phyloP scores from a whole-genome alignment of 2,113 vertebrate genomes.

The Salvelinus sp. region DNA sequence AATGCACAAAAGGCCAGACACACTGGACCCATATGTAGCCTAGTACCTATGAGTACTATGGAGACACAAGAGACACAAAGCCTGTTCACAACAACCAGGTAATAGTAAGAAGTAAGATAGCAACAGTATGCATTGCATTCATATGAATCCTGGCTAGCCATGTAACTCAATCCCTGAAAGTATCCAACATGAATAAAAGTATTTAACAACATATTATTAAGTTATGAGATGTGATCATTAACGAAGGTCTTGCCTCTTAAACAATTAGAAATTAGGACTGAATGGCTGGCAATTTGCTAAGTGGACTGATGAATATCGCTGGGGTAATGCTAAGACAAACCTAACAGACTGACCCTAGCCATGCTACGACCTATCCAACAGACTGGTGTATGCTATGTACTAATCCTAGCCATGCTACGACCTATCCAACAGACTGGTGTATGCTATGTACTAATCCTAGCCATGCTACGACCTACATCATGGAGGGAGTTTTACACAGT shows the following conservation, averaged over 20 bases:
- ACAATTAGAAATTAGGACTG: not conserved
- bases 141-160: constrained; percentile 2
- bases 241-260: not conserved
- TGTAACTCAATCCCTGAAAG: not conserved
- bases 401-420: not conserved
- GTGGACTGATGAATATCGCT: not conserved
- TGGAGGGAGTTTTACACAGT: too few relatives aligned
- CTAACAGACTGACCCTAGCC: not conserved
- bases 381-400: not conserved
- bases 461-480: too few relatives aligned
- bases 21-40: not conserved
- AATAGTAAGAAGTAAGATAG: not conserved
- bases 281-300: not conserved
- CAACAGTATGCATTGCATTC: not conserved
- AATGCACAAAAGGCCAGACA: not conserved
- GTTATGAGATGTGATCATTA: not conserved
- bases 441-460: too few relatives aligned
- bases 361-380: too few relatives aligned
- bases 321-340: too few relatives aligned
- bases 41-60: not conserved
- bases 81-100: not conserved
- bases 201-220: not conserved
- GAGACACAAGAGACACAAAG: not conserved
- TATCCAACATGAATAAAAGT: not conserved
- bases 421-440: too few relatives aligned